Evolutionary conservation across 2,797 vertebrate genomes (phyloP).

Genomic region (Mus caroli): DNA sequence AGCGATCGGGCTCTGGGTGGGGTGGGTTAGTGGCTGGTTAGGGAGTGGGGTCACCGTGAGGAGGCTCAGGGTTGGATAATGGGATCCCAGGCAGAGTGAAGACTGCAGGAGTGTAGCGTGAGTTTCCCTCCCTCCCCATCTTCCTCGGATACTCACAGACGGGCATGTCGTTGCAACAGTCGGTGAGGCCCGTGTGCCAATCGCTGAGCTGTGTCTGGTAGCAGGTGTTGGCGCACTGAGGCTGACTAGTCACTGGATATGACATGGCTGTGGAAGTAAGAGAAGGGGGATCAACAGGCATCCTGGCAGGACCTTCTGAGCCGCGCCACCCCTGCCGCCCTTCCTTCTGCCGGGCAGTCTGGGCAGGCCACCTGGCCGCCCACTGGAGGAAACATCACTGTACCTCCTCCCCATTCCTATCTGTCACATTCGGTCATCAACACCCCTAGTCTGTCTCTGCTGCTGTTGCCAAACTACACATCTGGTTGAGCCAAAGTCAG

Average conservation of each 20-base stretch:
- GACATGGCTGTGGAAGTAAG: slow-evolving; percentile 80
- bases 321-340: background rate
- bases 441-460: slow-evolving; percentile 40
- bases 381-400: background rate
- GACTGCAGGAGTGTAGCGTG: background rate
- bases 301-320: slow-evolving; percentile 72
- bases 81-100: background rate
- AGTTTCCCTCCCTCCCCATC: background rate
- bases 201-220: slow-evolving; percentile 82
- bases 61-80: background rate
- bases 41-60: background rate
- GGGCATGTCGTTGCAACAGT: slow-evolving; percentile 80
- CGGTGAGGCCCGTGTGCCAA: slow-evolving; percentile 81
- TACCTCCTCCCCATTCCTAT: background rate
- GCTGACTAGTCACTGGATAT: slow-evolving; percentile 82
- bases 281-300: slow-evolving; percentile 70
- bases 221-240: slow-evolving; percentile 78
- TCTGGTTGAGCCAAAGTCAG: background rate
- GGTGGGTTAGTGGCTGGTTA: background rate
- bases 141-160: slow-evolving; percentile 79
- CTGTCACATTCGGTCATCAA: background rate
- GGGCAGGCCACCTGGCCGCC: slow-evolving; percentile 76
- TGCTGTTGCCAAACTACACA: slow-evolving; percentile 7
- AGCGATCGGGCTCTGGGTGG: background rate
- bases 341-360: slow-evolving; percentile 69